A percentile compares a stretch with the other conserved stretches of the same genome.
Conservation (phyloP, 2,113 vertebrate genomes). For the Neodontobutis hainanensis region DNA sequence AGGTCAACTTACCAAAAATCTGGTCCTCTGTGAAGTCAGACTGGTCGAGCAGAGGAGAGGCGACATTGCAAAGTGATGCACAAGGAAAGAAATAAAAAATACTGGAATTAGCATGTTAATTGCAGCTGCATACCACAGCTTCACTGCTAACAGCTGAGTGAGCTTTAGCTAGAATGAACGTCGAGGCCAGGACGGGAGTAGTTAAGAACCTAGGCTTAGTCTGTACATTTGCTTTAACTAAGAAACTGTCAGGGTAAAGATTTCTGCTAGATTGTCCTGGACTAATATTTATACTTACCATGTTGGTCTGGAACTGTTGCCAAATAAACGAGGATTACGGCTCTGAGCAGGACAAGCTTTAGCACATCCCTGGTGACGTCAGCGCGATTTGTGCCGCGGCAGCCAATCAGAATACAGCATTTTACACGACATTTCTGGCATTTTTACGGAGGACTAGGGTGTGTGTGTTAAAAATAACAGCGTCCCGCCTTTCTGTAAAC, state of each 20-base stretch:
- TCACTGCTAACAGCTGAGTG: slow-evolving; percentile 8
- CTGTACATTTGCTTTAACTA: background rate
- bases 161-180: slow-evolving; percentile 1
- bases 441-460: background rate
- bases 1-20: slow-evolving; percentile 79
- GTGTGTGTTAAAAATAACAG: background rate
- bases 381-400: background rate
- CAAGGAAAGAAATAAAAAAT: background rate
- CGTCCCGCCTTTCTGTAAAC: background rate
- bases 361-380: slow-evolving; percentile 35
- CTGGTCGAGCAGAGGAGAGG: slow-evolving; percentile 57
- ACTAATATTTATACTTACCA: slow-evolving; percentile 34
- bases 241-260: accelerated
- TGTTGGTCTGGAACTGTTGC: slow-evolving; percentile 19
- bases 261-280: accelerated
- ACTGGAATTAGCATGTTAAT: background rate
- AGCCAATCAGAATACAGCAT: slow-evolving; percentile 51
- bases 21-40: slow-evolving; percentile 88
- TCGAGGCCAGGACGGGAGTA: too few relatives aligned
- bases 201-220: too few relatives aligned
- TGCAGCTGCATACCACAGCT: slow-evolving; percentile 6
- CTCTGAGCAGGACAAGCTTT: background rate
- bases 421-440: background rate
- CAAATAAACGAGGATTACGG: background rate
- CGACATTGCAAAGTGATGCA: background rate